These are phyloP conservation scores for Drosophila conformis DNA, from an alignment of 2,888 invertebrate genomes.

Conservation along the genomic window DNA sequence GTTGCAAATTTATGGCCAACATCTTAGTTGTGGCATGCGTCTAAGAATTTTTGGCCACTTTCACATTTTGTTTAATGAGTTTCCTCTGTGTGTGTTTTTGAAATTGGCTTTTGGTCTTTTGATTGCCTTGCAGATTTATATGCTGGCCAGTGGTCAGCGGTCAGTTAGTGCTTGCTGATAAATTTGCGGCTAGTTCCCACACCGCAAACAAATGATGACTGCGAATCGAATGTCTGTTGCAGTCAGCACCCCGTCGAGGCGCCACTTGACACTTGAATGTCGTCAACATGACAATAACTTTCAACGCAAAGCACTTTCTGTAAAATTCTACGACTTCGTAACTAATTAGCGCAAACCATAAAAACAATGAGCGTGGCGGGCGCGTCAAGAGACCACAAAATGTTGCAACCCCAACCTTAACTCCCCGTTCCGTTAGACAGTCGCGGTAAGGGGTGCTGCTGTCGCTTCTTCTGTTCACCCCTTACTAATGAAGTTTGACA, in stretches of 20 bases:
- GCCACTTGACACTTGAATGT: conserved; percentile 40
- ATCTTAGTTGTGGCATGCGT: conserved; percentile 48
- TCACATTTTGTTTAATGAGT: conserved; percentile 57
- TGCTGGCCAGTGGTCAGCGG: conserved; percentile 22
- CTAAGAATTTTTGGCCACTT: conserved; percentile 50
- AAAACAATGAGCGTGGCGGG: conserved; percentile 73
- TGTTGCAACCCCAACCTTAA: conserved; percentile 29
- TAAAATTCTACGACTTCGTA: conserved; percentile 82
- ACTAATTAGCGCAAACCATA: conserved; percentile 83
- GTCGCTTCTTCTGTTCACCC: conserved; percentile 22
- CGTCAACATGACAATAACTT: conserved; percentile 59
- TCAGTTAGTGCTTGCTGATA: conserved; percentile 32
- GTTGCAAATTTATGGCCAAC: conserved; percentile 60
- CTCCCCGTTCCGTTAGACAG: conserved; percentile 17
- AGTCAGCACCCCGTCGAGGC: conserved; percentile 4
- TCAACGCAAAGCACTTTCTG: conserved; percentile 59
- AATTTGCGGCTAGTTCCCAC: conserved; percentile 28
- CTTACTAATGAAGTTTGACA: conserved; percentile 76
- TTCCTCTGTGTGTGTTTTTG: conserved; percentile 23
- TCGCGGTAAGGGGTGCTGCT: conserved; percentile 12
- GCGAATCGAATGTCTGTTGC: conserved; percentile 36
- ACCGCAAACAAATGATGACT: conserved; percentile 50
- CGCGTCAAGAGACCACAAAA: conserved; percentile 52
- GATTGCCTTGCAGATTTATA: conserved; percentile 9
- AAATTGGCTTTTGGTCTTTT: conserved; percentile 50